Percentiles rank a stretch among this genome's conserved stretches.
Evolutionary conservation across 2,888 invertebrate species (phyloP).

Genomic region (Anodontia alba): DNA sequence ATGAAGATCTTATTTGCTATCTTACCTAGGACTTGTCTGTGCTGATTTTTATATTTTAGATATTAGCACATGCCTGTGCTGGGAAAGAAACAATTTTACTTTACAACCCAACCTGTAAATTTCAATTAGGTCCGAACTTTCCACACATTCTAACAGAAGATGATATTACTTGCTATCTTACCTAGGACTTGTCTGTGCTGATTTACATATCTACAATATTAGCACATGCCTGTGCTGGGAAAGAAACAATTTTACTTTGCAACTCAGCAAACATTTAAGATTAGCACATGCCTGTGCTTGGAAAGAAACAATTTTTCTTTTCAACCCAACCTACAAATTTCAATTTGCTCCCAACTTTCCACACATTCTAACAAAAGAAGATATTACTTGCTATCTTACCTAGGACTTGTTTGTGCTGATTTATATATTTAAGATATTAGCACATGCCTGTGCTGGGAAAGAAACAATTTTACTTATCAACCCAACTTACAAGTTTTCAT

Average conservation of each 20-base stretch:
- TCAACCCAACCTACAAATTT: no score
- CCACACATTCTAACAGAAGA: no score
- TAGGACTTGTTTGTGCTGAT: slow-evolving; percentile 26
- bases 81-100: slow-evolving; percentile 18
- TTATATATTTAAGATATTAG: neutral
- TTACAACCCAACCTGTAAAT: no score
- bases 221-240: slow-evolving; percentile 36
- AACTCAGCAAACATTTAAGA: neutral
- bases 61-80: slow-evolving; percentile 36
- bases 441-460: neutral
- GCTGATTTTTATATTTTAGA: slow-evolving; percentile 6
- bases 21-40: slow-evolving; percentile 22
- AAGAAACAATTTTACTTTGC: no score
- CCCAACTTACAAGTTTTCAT: no score
- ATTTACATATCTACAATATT: slow-evolving; percentile 2
- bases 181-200: slow-evolving; percentile 31
- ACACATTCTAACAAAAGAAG: no score
- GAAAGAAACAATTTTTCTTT: no score
- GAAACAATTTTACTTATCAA: no score
- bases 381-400: neutral
- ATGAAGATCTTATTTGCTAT: neutral
- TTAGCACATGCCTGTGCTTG: slow-evolving; percentile 13
- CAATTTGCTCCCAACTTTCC: no score
- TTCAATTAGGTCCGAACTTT: no score
- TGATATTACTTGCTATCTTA: slow-evolving; percentile 8